Base-by-base conservation (phyloP, 2,888 invertebrate genomes). In the Xylota sylvarum region DNA sequence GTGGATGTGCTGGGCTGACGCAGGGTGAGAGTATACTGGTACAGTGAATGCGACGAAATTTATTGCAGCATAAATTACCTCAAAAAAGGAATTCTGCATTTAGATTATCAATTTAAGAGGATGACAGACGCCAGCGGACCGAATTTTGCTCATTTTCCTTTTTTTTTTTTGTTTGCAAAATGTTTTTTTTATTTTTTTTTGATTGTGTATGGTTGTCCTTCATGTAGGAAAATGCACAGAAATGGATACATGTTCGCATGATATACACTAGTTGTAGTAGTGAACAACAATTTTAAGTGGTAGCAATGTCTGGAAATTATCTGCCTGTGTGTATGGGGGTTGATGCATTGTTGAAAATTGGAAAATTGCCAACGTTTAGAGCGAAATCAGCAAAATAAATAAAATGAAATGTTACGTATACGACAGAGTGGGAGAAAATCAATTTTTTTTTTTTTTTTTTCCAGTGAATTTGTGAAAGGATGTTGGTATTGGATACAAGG, bases 361-460 rank as follows among this genome's bases (percentile, higher is more conserved):
- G 85, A 85, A 81, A 85, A 81, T 81, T 85, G 85, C 85, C 85
- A 85, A 72, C 85, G 48, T 81, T 85, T 77, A 72, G 65, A 77
- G 67, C 48, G 65, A 81, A 76, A 72, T 85, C 81, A 85, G 81
- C 85, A 81, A 37, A 80, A 80, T 85, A 76, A 76, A 85, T 76
- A 58, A 80, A 81, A 78, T 62, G 35, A 62, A 46, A 67, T 76
- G 60, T 37, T 76, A 70, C 52, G 81, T 70, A 81, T 46, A 70
- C 69, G 43, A 64, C 74, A 56, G 62, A 62, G 60, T 65, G 65
- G 65, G 23, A 23, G 46, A 35, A 65, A 76, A 64, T 46, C 64
- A 52, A 69, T 56, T 64, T 62, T 62, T 46, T 30, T 62, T 55
- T 30, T 43, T 30, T 5, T 6, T 40, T 30, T 32, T 43, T 46